These are phyloP conservation scores for Beaufortia kweichowensis DNA, from an alignment of 2,113 vertebrate genomes.

Conservation along the genomic window DNA sequence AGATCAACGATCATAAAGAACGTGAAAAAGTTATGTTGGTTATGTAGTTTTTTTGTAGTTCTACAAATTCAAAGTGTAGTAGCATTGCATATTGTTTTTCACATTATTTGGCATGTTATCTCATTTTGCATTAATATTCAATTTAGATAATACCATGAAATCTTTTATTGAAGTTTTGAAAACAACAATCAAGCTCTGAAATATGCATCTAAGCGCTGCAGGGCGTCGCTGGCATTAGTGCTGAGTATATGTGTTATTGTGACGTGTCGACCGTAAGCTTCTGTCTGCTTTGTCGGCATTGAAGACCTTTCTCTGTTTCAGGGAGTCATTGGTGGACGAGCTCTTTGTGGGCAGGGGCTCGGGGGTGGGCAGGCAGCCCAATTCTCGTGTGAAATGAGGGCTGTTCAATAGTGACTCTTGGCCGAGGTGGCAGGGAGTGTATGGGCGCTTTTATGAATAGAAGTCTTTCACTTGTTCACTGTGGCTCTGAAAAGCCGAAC, in stretches of 20 bases:
- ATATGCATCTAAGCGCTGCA: neutral
- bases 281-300: neutral
- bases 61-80: too few relatives aligned
- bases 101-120: too few relatives aligned
- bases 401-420: conserved; percentile 53
- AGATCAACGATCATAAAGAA: too few relatives aligned
- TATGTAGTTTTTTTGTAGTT: too few relatives aligned
- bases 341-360: conserved; percentile 37
- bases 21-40: too few relatives aligned
- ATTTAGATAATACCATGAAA: too few relatives aligned
- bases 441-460: conserved; percentile 48
- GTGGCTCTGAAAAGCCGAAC: conserved; percentile 45
- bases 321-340: conserved; percentile 22
- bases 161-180: too few relatives aligned
- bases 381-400: conserved; percentile 52
- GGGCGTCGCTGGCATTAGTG: conserved; percentile 20
- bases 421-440: conserved; percentile 49
- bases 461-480: conserved; percentile 36
- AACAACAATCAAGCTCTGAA: neutral
- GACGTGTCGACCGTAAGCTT: neutral
- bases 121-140: too few relatives aligned
- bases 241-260: conserved; percentile 4
- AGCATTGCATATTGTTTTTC: too few relatives aligned
- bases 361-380: conserved; percentile 25
- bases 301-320: conserved; percentile 2